Percentiles rank a stretch among this genome's conserved stretches.
These are phyloP conservation scores for Calameuta idolon DNA, from an alignment of 2,888 invertebrate species.

Conservation along the genomic window DNA sequence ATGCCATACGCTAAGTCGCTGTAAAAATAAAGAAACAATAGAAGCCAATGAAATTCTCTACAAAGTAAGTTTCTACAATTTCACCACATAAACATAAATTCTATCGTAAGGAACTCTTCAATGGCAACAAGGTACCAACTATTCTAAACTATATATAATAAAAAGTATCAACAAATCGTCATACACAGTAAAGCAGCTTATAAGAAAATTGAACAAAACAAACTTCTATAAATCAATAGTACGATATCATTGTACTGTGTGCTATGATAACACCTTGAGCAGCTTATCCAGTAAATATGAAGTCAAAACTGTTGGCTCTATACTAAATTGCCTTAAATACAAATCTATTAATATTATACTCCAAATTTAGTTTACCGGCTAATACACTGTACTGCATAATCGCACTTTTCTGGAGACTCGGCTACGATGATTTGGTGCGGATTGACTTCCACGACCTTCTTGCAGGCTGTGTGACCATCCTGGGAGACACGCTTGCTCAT, in stretches of 20 bases:
- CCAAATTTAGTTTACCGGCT: constrained; percentile 49
- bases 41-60: constrained; percentile 18
- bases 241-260: background rate
- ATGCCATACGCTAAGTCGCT: constrained; percentile 65
- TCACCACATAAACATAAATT: background rate
- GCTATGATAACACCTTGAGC: background rate
- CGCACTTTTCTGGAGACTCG: constrained; percentile 61
- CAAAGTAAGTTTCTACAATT: background rate
- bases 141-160: background rate
- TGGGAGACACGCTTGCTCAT: constrained; percentile 23
- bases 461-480: constrained; percentile 24
- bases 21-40: constrained; percentile 23
- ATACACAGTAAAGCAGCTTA: constrained; percentile 16
- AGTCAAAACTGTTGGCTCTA: constrained; percentile 17
- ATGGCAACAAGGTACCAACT: constrained; percentile 12
- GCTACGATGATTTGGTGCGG: constrained; percentile 59
- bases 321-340: constrained; percentile 23
- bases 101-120: background rate
- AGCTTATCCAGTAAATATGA: background rate
- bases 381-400: constrained; percentile 63
- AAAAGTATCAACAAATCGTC: constrained; percentile 6
- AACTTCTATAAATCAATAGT: background rate
- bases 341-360: constrained; percentile 6
- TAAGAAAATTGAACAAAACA: background rate
- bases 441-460: constrained; percentile 1